Evolutionary conservation across 2,888 invertebrate species (phyloP).

Genomic region (Drosophila barbarae): DNA sequence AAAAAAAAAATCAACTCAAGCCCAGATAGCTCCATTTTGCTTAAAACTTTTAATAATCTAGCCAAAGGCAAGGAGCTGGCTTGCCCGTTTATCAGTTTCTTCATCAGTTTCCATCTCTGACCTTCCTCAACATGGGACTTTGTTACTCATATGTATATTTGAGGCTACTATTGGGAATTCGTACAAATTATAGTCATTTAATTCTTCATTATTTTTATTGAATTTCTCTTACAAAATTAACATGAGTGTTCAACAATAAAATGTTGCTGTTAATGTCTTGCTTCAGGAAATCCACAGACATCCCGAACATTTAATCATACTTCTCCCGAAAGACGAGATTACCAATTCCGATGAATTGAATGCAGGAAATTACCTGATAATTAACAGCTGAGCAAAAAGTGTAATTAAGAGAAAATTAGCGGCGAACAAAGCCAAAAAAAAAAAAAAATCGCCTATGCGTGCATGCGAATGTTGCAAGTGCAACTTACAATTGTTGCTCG

Average conservation of each 20-base stretch:
- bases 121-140: background rate
- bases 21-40: background rate
- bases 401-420: conserved; percentile 62
- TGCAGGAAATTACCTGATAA: conserved; percentile 54
- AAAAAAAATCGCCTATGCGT: conserved; percentile 39
- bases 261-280: background rate
- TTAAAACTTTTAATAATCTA: background rate
- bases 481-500: conserved; percentile 52
- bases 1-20: background rate
- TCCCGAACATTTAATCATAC: conserved; percentile 31
- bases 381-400: conserved; percentile 48
- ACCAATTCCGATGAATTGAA: conserved; percentile 45
- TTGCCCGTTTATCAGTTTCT: background rate
- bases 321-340: conserved; percentile 20
- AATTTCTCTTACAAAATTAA: background rate
- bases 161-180: background rate
- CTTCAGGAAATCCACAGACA: background rate
- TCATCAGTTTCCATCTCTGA: background rate
- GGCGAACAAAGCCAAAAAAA: conserved; percentile 22
- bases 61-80: background rate
- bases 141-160: too few species aligned
- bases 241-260: background rate
- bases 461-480: conserved; percentile 49
- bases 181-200: background rate
- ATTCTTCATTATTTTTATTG: background rate